Evolutionary conservation across 2,797 vertebrate genomes (phyloP).

Genomic region (Cygnus olor): DNA sequence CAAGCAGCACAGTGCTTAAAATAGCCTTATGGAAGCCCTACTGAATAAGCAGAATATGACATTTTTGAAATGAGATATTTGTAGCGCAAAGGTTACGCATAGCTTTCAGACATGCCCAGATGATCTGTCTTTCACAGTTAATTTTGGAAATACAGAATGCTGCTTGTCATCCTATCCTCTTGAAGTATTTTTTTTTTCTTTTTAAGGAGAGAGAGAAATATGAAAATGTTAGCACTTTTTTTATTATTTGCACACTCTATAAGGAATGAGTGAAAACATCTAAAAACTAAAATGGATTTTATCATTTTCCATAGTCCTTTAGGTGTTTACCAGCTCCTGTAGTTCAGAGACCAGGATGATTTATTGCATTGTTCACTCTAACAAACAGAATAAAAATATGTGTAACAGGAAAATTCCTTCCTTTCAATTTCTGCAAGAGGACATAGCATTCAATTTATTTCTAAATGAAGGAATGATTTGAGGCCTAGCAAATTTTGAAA

Average conservation of each 20-base stretch:
- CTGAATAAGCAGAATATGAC: conserved; percentile 68
- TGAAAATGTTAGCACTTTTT: conserved; percentile 9
- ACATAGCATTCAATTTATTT: background rate
- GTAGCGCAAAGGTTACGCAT: conserved; percentile 69
- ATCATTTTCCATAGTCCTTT: background rate
- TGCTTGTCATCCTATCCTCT: conserved; percentile 40
- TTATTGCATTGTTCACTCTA: background rate
- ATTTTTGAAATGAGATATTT: conserved; percentile 75
- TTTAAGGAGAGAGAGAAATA: conserved; percentile 30
- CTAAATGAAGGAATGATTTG: background rate
- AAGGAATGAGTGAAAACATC: background rate
- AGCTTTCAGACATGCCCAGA: conserved; percentile 66
- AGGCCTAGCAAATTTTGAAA: background rate
- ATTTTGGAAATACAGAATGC: conserved; percentile 58
- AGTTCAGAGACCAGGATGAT: background rate
- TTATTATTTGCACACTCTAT: background rate
- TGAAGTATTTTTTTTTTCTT: background rate
- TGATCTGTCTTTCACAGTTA: conserved; percentile 59
- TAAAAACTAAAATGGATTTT: conserved; percentile 2
- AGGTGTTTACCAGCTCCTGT: conserved; percentile 21
- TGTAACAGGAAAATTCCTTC: background rate
- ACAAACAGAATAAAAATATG: background rate
- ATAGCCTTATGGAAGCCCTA: conserved; percentile 47
- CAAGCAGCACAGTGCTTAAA: conserved; percentile 62
- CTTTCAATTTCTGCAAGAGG: background rate